Evolutionary conservation across 2,888 invertebrate species (phyloP).

Genomic region (Synanthedon myopaeformis): DNA sequence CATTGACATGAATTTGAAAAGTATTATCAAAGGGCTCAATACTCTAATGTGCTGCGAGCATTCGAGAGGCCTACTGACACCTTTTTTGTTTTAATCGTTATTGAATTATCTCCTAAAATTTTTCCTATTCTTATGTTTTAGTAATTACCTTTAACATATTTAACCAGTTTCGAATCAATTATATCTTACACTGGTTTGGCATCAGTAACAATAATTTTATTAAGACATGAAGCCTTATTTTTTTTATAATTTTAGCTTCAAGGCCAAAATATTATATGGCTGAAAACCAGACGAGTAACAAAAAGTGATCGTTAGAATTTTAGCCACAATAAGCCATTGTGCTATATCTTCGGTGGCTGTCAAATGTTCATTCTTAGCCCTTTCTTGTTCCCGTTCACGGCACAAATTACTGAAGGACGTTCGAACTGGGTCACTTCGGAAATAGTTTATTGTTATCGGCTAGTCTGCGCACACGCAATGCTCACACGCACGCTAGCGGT

Average conservation of each 20-base stretch:
- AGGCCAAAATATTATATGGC: not conserved
- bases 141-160: conserved; percentile 6
- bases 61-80: conserved; percentile 35
- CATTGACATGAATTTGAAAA: conserved; percentile 60
- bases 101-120: conserved; percentile 56
- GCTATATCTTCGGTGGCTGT: conserved; percentile 32
- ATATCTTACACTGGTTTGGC: not conserved
- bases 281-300: conserved; percentile 19
- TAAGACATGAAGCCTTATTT: not conserved
- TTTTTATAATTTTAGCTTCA: not conserved
- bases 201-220: not conserved
- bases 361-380: conserved; percentile 50
- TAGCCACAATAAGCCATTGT: conserved; percentile 34
- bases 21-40: conserved; percentile 52
- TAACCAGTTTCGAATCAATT: not conserved
- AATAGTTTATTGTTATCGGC: conserved; percentile 71
- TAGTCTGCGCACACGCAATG: conserved; percentile 60
- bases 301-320: conserved; percentile 31
- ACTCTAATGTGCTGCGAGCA: conserved; percentile 24
- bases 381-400: conserved; percentile 68
- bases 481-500: conserved; percentile 43
- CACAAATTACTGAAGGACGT: conserved; percentile 69
- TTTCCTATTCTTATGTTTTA: conserved; percentile 22
- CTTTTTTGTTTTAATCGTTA: conserved; percentile 38
- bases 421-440: conserved; percentile 69